Evolutionary conservation across 2,888 invertebrate genomes (phyloP).

Genomic region (Clepsis dumicolana): DNA sequence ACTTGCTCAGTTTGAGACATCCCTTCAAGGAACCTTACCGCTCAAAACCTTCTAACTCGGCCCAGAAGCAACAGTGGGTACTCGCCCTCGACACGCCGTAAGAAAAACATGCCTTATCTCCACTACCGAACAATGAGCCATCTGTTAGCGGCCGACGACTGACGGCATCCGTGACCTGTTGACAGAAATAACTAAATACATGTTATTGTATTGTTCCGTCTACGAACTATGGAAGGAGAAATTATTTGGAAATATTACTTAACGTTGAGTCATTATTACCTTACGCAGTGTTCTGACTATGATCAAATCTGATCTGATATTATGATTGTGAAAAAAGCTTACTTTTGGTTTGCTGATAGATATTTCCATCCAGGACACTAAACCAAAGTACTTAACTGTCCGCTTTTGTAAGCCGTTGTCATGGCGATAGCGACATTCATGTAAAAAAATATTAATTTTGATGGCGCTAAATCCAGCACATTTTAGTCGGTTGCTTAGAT

Average conservation of each 20-base stretch:
- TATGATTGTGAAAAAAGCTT: no score
- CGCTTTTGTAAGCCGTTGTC: no score
- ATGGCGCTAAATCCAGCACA: no score
- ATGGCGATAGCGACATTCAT: no score
- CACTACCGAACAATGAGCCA: conserved; percentile 68
- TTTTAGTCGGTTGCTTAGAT: background rate
- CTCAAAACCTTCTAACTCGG: conserved; percentile 18
- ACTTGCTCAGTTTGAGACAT: background rate
- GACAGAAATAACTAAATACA: conserved; percentile 55
- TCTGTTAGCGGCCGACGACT: conserved; percentile 72
- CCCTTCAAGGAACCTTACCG: background rate
- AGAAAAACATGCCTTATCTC: conserved; percentile 69
- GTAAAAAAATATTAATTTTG: no score
- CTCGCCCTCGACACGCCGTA: conserved; percentile 28
- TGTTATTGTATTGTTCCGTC: conserved; percentile 36
- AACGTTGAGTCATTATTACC: background rate
- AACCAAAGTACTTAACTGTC: no score
- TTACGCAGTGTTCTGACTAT: background rate
- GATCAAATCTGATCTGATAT: no score
- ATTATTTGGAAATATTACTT: conserved; percentile 14
- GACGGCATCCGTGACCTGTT: conserved; percentile 73
- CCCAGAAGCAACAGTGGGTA: conserved; percentile 31
- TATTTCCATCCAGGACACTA: no score
- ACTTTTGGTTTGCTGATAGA: no score
- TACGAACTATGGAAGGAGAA: conserved; percentile 21